Base-by-base conservation (phyloP, 2,888 invertebrate species). In the Hyalella azteca region DNA sequence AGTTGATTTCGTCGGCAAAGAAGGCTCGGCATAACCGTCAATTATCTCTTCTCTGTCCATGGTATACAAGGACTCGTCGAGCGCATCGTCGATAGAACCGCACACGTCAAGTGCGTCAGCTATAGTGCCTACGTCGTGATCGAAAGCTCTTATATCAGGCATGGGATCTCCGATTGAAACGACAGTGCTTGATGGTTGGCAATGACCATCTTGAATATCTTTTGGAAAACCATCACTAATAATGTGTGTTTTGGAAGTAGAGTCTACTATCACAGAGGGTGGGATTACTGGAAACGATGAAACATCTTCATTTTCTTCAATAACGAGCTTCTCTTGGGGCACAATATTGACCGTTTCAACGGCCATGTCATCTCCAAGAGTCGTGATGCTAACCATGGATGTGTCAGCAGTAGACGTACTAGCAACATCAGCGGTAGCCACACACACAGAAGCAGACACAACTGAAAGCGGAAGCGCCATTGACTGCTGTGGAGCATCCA, bases 391-490 rank as follows among this genome's bases (percentile, higher is more conserved):
- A 50, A 77, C 50, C 39, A 50, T 49, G 15, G 48, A 49, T 15
- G 77, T 77, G 9, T 77, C 77, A 32, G 50, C 3, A n/a, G 77
- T 22, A 45, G 39, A 39, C 9, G 48, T 32, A 22, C 13, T 32
- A 60, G 39, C 40, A 22, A 15, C 26, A n/a, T 11, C 45, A 78
- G 19, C 32, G 26, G 66, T 41, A 32, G 78, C 54, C 36, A 66
- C 39, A 66, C 39, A 66, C 4, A 66, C 66, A 36, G 66, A 66
- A 36, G 22, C 66, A 19, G 66, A 66, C 66, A 29, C 29, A 7
- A 66, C 66, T 36, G 66, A 66, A 66, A 66, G 66, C 66, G 66
- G 66, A 66, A 66, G 66, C 66, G 15, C 66, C 66, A 66, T 36
- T 36, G 29, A 29, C 29, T 66, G 66, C 29, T 7, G 29, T 36